Base-by-base conservation (phyloP, 2,797 vertebrate genomes). In the Macropus fuliginosus region DNA sequence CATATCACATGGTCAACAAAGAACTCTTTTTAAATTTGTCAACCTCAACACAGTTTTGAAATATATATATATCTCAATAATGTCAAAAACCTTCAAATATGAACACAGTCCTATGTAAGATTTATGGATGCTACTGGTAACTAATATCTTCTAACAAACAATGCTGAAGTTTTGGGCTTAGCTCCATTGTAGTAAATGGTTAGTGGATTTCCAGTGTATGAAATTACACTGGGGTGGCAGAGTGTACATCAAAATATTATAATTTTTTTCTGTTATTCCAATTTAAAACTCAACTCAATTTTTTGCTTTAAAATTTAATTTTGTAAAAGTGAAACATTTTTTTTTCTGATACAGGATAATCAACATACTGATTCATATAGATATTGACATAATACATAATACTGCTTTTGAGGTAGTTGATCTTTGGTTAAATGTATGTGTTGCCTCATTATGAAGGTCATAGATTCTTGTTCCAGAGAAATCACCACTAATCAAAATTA, bases 291-390 rank as follows among this genome's bases (percentile, higher is more conserved):
- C 46, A 91, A 91, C 93, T 46, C 81, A 56, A 87, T 92, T 46
- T 93, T 97, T 94, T 57, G 4, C 90, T 95, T 94, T 93, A 92
- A 24, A 21, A 94, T 97, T 97, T 94, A 92, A 92, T 93, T 14
- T 96, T 93, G 81, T 28, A 92, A 46, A 95, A 94, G 50, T 95
- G 90, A 94, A 96, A 97, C 95, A 27, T 94, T 93, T 46, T 46
- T 46, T 46, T 59, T 96, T 95, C 94, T 93, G 90, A 89, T 97
- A 92, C 93, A 96, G 90, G 50, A 96, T 55, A 96, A 93, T 50
- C 93, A 9, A 95, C 93, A 16, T 94, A 90, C 46, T 96, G 97
- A 93, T 91, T 91, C 94, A 66, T 93, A 93, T 91, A 93, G 90
- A 96, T 91, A 91, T 13, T 96, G 92, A 91, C 54, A 62, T 91